Percentiles rank a stretch among this genome's conserved stretches.
Evolutionary conservation across 2,888 invertebrate genomes (phyloP).

Genomic region (Norana najaformis): DNA sequence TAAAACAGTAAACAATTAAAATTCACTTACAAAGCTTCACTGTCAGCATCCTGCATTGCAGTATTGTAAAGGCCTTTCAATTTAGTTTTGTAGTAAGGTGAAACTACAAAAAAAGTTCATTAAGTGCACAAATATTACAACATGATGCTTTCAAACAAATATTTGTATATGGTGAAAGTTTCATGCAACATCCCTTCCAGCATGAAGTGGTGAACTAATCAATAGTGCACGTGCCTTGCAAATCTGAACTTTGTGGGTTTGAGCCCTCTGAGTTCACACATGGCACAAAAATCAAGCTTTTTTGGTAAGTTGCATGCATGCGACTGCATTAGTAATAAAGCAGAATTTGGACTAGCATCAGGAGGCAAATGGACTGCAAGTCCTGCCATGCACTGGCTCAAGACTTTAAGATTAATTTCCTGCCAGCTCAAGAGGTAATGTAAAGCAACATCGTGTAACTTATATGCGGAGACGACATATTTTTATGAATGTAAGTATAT

Average conservation of each 20-base stretch:
- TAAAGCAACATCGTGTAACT: no score
- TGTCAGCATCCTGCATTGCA: constrained; percentile 79
- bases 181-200: no score
- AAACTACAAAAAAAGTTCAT: constrained; percentile 48
- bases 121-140: neutral
- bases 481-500: no score
- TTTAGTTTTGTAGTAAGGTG: constrained; percentile 70
- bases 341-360: no score
- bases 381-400: no score
- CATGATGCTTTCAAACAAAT: neutral
- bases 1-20: neutral
- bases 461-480: no score
- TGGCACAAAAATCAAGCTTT: no score
- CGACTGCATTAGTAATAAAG: no score
- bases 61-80: constrained; percentile 78
- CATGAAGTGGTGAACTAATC: neutral
- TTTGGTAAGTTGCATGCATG: no score
- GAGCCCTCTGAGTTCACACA: neutral
- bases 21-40: constrained; percentile 74
- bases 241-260: neutral
- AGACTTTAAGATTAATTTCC: no score
- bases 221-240: neutral
- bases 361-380: no score
- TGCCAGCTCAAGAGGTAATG: no score
- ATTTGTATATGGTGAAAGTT: neutral